Percentiles rank a stretch among this genome's conserved stretches.
These are phyloP conservation scores for Elymnias hypermnestra DNA, from an alignment of 1,140 invertebrate species.

Conservation along the genomic window DNA sequence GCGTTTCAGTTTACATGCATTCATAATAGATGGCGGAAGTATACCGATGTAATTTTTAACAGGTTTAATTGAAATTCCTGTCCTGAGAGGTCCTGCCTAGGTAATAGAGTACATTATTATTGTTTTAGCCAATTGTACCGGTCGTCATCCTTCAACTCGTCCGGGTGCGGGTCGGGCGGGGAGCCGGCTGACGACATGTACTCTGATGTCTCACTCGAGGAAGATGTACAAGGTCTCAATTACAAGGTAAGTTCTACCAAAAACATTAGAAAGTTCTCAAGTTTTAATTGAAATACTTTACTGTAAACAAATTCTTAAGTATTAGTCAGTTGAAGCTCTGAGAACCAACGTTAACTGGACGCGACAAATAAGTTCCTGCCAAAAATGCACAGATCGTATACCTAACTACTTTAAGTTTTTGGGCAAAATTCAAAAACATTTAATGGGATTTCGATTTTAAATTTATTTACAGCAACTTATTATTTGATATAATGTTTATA, in stretches of 20 bases:
- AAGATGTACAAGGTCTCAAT: constrained; percentile 93
- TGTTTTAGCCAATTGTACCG: constrained; percentile 89
- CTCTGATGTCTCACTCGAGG: constrained; percentile 92
- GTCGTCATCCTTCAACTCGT: constrained; percentile 93
- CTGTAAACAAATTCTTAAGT: too few species aligned
- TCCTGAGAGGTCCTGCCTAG: constrained; percentile 25
- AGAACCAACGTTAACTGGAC: too few species aligned
- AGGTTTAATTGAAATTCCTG: constrained; percentile 14
- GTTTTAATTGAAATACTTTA: too few species aligned
- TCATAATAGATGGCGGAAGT: constrained; percentile 42
- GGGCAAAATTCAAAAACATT: too few species aligned
- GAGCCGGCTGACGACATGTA: constrained; percentile 94
- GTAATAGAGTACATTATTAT: constrained; percentile 35
- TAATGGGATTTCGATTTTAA: too few species aligned
- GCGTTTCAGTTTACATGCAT: constrained; percentile 11
- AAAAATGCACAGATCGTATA: too few species aligned
- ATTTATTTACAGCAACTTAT: too few species aligned
- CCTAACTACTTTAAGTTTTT: too few species aligned
- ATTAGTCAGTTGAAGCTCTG: too few species aligned
- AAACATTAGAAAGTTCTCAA: too few species aligned
- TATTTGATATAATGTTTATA: too few species aligned
- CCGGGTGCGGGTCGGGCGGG: constrained; percentile 90
- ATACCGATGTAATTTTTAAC: constrained; percentile 6
- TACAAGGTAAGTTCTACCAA: constrained; percentile 86
- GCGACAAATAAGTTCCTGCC: too few species aligned